Evolutionary conservation across 2,888 invertebrate species (phyloP).

Genomic region (Epinotia nisella): DNA sequence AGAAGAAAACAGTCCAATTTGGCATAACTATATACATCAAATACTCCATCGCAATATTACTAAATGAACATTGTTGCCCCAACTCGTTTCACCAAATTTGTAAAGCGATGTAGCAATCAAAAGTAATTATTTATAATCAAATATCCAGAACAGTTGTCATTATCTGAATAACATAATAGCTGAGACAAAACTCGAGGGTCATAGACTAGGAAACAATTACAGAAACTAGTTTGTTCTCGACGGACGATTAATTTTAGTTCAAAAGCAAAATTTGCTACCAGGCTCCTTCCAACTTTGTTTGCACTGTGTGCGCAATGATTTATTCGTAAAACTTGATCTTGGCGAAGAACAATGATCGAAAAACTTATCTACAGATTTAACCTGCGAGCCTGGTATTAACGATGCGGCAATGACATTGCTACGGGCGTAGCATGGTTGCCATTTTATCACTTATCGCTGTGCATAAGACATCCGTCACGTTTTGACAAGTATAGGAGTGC

Average conservation of each 20-base stretch:
- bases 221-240: slow-evolving; percentile 71
- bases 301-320: slow-evolving; percentile 53
- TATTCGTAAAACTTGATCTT: slow-evolving; percentile 55
- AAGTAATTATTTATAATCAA: slow-evolving; percentile 35
- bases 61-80: neutral
- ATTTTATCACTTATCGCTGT: too few relatives aligned
- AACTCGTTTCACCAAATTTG: neutral
- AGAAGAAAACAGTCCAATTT: too few relatives aligned
- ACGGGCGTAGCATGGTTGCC: too few relatives aligned
- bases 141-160: slow-evolving; percentile 62
- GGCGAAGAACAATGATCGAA: slow-evolving; percentile 38
- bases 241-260: slow-evolving; percentile 76
- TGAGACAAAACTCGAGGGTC: slow-evolving; percentile 69
- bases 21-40: neutral
- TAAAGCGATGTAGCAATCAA: slow-evolving; percentile 10
- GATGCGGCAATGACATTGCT: too few relatives aligned
- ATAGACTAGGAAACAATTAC: slow-evolving; percentile 75
- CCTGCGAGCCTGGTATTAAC: neutral
- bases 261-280: slow-evolving; percentile 64
- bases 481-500: too few relatives aligned
- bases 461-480: too few relatives aligned
- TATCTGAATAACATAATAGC: slow-evolving; percentile 62
- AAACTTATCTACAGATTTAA: slow-evolving; percentile 1
- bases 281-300: slow-evolving; percentile 62
- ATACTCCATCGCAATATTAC: neutral